phyloP scores from a whole-genome alignment of 2,888 invertebrate genomes.

The Leptothorax acervorum region DNA sequence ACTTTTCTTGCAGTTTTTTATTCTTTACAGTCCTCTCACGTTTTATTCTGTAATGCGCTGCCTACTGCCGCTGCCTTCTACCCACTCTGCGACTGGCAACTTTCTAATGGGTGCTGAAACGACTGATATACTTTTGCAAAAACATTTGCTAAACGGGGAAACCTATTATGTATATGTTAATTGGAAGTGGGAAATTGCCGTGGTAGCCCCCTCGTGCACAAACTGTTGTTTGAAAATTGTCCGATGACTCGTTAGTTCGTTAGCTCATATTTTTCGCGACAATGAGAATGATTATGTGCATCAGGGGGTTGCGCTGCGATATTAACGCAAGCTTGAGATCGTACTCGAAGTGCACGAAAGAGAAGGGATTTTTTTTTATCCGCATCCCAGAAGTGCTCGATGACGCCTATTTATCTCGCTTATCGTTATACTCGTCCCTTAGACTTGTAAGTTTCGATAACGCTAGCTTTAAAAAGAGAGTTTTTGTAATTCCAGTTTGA shows the following conservation, averaged over 20 bases:
- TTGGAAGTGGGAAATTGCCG: conserved; percentile 38
- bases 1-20: conserved; percentile 78
- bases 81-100: conserved; percentile 79
- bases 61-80: conserved; percentile 82
- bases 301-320: conserved; percentile 53
- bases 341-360: conserved; percentile 67
- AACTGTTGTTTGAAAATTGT: neutral
- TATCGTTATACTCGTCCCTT: neutral
- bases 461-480: neutral
- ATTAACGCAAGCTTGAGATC: conserved; percentile 66
- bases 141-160: conserved; percentile 27
- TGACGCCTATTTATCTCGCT: neutral
- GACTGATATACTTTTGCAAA: conserved; percentile 49
- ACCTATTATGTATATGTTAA: conserved; percentile 42
- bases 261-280: neutral
- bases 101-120: conserved; percentile 76
- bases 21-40: conserved; percentile 81
- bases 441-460: neutral
- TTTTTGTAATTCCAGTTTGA: neutral
- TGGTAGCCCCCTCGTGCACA: conserved; percentile 42
- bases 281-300: conserved; percentile 24
- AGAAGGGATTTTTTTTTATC: conserved; percentile 46
- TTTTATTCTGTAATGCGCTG: conserved; percentile 84
- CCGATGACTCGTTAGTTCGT: neutral
- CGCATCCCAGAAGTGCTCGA: conserved; percentile 48